Evolutionary conservation across 1,140 invertebrate genomes (phyloP).

Genomic region (Aphelenchoides fujianensis): DNA sequence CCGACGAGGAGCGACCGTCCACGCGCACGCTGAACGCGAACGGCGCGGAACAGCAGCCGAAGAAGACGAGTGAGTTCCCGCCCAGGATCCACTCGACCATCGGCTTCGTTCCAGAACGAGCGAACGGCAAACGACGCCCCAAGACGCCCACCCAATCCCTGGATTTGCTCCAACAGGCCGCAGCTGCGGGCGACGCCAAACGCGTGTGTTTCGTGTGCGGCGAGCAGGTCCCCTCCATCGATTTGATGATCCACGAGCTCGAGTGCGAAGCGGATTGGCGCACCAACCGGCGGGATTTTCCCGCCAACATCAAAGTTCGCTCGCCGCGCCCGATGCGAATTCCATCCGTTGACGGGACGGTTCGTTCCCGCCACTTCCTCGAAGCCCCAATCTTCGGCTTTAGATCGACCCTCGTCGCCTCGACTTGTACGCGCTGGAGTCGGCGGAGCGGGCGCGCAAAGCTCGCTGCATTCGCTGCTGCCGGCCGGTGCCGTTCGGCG

Average conservation of each 20-base stretch:
- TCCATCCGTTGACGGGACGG: constrained; percentile 14
- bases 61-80: constrained; percentile 3
- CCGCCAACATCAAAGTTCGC: not conserved
- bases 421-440: constrained; percentile 8
- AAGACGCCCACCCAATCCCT: not conserved
- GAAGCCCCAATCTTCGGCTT: not conserved
- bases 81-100: not conserved
- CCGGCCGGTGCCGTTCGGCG: not conserved
- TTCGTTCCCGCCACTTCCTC: not conserved
- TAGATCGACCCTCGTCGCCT: not conserved
- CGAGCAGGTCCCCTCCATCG: not conserved
- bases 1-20: not conserved
- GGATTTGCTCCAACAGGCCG: not conserved
- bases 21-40: not conserved
- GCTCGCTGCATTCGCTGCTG: constrained; percentile 10
- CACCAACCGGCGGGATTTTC: constrained; percentile 7
- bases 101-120: not conserved
- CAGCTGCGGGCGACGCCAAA: not conserved
- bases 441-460: not conserved
- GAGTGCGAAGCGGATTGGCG: constrained; percentile 22
- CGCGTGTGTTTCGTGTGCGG: constrained; percentile 20
- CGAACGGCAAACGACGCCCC: not conserved
- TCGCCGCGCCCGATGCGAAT: constrained; percentile 13
- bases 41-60: not conserved
- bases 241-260: constrained; percentile 10